phyloP scores from a whole-genome alignment of 1,140 invertebrate genomes.

The Sarcophaga peregrina region DNA sequence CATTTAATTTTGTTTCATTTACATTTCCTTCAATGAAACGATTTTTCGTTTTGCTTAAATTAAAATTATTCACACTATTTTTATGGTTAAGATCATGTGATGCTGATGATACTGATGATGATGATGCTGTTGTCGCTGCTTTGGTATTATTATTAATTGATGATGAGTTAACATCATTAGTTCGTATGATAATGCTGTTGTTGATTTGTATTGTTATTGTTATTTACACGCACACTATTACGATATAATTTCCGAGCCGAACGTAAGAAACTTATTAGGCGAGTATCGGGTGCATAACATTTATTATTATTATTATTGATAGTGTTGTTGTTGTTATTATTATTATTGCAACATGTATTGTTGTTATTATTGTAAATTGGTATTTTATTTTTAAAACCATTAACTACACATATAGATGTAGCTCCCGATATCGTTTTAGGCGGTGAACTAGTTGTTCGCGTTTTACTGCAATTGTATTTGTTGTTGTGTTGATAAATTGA shows the following conservation, averaged over 20 bases:
- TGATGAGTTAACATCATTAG: slow-evolving; percentile 10
- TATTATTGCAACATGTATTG: not conserved
- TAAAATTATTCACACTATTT: not conserved
- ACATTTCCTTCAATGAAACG: not conserved
- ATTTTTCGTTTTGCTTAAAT: not conserved
- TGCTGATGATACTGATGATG: too few species aligned
- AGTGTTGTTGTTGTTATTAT: not conserved
- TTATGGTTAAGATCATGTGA: not conserved
- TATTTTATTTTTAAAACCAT: slow-evolving; percentile 4
- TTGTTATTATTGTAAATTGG: not conserved
- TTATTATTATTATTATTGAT: not conserved
- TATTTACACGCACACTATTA: slow-evolving; percentile 21
- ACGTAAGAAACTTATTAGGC: slow-evolving; percentile 43
- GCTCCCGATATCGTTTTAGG: slow-evolving; percentile 28
- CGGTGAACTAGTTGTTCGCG: not conserved
- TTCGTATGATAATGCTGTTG: not conserved
- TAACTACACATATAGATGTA: slow-evolving; percentile 20
- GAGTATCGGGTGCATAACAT: slow-evolving; percentile 27
- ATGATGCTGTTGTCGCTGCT: not conserved
- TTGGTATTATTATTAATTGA: slow-evolving; percentile 12
- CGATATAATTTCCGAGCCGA: slow-evolving; percentile 44
- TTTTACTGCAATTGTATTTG: not conserved
- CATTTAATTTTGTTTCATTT: not conserved
- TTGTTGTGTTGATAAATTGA: not conserved
- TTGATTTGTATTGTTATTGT: not conserved